Evolutionary conservation across 1,140 invertebrate genomes (phyloP).

Genomic region (Danaus plexippus): DNA sequence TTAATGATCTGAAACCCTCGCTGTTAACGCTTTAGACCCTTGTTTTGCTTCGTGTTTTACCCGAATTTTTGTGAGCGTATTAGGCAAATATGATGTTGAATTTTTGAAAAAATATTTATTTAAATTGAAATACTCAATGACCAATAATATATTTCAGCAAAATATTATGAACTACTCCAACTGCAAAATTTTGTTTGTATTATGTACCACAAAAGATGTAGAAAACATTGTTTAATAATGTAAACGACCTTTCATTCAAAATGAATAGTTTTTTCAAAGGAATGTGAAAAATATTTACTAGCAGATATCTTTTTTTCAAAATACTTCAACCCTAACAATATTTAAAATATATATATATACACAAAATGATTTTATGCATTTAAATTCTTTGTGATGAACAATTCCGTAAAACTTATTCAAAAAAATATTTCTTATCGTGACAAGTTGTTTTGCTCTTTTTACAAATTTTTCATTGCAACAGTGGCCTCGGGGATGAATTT

Average conservation of each 20-base stretch:
- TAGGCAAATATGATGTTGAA: too few species aligned
- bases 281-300: neutral
- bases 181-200: too few species aligned
- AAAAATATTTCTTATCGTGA: slow-evolving; percentile 20
- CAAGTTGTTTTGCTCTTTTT: slow-evolving; percentile 13
- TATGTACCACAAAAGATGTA: too few species aligned
- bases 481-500: slow-evolving; percentile 19
- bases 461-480: slow-evolving; percentile 20
- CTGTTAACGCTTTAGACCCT: slow-evolving; percentile 31
- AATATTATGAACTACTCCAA: too few species aligned
- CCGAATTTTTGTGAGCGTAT: too few species aligned
- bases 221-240: too few species aligned
- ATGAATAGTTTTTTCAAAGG: neutral
- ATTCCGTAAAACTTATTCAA: slow-evolving; percentile 8
- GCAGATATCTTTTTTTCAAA: neutral
- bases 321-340: neutral
- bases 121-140: slow-evolving; percentile 2
- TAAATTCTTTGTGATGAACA: neutral
- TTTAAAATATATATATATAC: neutral
- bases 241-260: too few species aligned
- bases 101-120: neutral
- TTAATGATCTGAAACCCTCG: slow-evolving; percentile 43
- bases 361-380: neutral
- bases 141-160: neutral
- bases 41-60: slow-evolving; percentile 22